Percentiles rank a stretch among this genome's conserved stretches.
Conservation (phyloP, 1,140 invertebrate genomes). For the Hylaeus anthracinus region DNA sequence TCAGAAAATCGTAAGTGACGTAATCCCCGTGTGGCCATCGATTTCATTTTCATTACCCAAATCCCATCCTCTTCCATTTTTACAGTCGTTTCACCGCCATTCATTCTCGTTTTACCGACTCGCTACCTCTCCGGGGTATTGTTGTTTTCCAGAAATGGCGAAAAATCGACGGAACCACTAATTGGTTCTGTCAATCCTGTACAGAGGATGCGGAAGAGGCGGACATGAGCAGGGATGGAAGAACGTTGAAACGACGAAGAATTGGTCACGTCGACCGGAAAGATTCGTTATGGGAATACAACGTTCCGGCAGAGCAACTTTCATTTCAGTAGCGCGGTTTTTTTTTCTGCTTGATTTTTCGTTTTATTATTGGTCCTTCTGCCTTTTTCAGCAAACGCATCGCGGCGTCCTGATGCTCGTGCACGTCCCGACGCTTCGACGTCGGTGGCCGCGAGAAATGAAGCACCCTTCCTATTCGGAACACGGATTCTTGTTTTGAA, state of each 20-base stretch:
- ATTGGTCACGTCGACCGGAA: slow-evolving; percentile 47
- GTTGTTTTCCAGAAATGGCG: slow-evolving; percentile 43
- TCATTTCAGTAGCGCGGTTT: slow-evolving; percentile 33
- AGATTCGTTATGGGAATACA: slow-evolving; percentile 48
- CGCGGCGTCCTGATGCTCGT: neutral
- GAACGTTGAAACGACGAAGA: slow-evolving; percentile 40
- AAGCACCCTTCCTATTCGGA: neutral
- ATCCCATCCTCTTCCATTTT: neutral
- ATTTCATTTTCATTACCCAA: slow-evolving; percentile 29
- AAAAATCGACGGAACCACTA: slow-evolving; percentile 67
- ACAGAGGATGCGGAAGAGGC: neutral
- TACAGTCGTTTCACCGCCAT: neutral
- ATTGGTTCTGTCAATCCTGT: slow-evolving; percentile 69
- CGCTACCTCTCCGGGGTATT: slow-evolving; percentile 29
- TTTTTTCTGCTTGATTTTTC: slow-evolving; percentile 12
- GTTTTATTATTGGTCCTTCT: slow-evolving; percentile 18
- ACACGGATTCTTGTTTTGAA: neutral
- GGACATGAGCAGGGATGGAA: neutral
- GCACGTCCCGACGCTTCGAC: neutral
- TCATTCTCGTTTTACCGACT: slow-evolving; percentile 3
- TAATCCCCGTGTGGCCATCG: neutral
- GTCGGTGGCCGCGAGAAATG: neutral
- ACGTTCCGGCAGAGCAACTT: slow-evolving; percentile 39
- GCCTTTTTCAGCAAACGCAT: slow-evolving; percentile 18
- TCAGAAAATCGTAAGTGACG: neutral